Percentiles rank a stretch among this genome's conserved stretches.
These are phyloP conservation scores for Scolopax rusticola DNA, from an alignment of 2,797 vertebrate species.

Conservation along the genomic window DNA sequence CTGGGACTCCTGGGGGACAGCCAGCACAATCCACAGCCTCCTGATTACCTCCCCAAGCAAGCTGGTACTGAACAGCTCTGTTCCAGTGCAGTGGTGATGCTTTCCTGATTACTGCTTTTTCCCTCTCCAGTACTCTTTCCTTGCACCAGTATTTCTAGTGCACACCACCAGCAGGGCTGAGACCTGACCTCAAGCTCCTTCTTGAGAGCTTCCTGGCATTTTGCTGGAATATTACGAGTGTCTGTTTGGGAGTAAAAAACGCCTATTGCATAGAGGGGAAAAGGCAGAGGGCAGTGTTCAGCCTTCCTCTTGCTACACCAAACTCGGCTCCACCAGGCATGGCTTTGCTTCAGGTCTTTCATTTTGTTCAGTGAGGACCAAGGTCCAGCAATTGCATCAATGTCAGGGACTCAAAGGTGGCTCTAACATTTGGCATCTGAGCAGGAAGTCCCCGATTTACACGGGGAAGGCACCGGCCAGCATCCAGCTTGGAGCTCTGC, in stretches of 20 bases:
- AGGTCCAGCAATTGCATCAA: neutral
- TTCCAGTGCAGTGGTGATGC: neutral
- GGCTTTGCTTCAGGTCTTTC: neutral
- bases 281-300: conserved; percentile 52
- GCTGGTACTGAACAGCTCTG: fast-evolving
- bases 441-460: neutral
- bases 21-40: neutral
- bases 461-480: neutral
- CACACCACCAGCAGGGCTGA: neutral
- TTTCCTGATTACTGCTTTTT: neutral
- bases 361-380: conserved; percentile 5
- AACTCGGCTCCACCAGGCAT: neutral
- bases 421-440: neutral
- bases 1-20: neutral
- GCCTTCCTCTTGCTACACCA: neutral
- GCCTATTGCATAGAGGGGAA: neutral
- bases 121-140: neutral
- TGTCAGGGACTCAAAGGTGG: neutral
- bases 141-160: neutral
- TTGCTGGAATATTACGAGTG: neutral
- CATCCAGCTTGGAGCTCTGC: conserved; percentile 4
- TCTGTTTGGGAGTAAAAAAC: neutral
- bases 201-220: neutral
- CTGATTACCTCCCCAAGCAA: neutral
- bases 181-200: neutral